Evolutionary conservation across 2,113 vertebrate species (phyloP).

Genomic region (Dunckerocampus dactyliophorus): DNA sequence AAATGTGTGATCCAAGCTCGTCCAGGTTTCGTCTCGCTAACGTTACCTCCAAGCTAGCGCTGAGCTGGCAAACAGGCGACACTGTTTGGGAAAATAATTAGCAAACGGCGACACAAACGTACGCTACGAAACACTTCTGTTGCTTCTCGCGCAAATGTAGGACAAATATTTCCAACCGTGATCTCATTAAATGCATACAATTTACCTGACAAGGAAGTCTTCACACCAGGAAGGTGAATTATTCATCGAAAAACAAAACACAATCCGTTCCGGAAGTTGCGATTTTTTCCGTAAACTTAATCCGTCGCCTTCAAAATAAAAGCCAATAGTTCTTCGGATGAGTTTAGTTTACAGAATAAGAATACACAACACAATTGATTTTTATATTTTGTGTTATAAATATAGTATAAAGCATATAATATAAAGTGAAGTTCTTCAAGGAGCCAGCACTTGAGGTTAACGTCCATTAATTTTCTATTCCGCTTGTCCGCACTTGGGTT

Average conservation of each 20-base stretch:
- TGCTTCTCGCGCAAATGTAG: not conserved
- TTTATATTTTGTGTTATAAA: too few relatives aligned
- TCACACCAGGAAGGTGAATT: constrained; percentile 57
- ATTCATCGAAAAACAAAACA: constrained; percentile 55
- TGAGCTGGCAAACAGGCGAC: constrained; percentile 24
- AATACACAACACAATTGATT: too few relatives aligned
- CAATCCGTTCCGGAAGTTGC: constrained; percentile 60
- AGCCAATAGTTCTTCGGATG: not conserved
- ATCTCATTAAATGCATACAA: not conserved
- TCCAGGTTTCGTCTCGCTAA: constrained; percentile 33
- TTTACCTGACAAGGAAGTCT: constrained; percentile 59
- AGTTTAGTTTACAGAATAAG: too few relatives aligned
- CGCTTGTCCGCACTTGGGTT: too few relatives aligned
- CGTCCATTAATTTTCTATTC: too few relatives aligned
- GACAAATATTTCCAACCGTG: not conserved
- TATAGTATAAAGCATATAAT: too few relatives aligned
- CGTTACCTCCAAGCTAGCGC: constrained; percentile 52
- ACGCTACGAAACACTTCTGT: not conserved
- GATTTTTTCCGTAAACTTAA: constrained; percentile 22
- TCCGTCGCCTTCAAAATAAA: not conserved
- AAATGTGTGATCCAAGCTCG: not conserved
- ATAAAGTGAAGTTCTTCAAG: too few relatives aligned
- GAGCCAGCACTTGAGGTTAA: too few relatives aligned
- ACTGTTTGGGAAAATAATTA: constrained; percentile 18
- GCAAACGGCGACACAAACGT: constrained; percentile 8